phyloP scores from a whole-genome alignment of 2,888 invertebrate genomes.

The Drosophila emarginata region DNA sequence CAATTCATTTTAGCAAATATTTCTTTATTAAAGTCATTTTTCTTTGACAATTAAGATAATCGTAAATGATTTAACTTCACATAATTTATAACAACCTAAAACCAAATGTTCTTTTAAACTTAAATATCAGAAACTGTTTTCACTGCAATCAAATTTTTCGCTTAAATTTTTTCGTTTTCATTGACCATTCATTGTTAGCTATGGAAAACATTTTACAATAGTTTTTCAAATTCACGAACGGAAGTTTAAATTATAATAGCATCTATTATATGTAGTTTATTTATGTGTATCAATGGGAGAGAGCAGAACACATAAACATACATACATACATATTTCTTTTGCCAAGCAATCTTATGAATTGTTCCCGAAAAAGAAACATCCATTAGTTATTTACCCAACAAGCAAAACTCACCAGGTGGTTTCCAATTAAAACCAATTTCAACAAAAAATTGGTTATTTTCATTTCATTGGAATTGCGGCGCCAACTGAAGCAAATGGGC shows the following conservation, averaged over 20 bases:
- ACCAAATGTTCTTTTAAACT: too few relatives aligned
- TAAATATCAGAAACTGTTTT: too few relatives aligned
- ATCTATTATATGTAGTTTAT: neutral
- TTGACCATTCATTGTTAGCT: too few relatives aligned
- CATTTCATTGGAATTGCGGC: constrained; percentile 54
- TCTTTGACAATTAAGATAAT: too few relatives aligned
- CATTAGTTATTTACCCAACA: neutral
- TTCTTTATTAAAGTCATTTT: too few relatives aligned
- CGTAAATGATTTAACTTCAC: too few relatives aligned
- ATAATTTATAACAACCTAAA: too few relatives aligned
- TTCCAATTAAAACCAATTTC: constrained; percentile 32
- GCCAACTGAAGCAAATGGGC: constrained; percentile 47
- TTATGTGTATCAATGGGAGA: neutral
- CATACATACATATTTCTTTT: neutral
- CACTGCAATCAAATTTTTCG: too few relatives aligned
- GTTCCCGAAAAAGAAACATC: neutral
- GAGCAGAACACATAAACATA: neutral
- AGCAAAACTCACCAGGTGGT: constrained; percentile 24
- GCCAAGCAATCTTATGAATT: neutral
- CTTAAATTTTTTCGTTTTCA: too few relatives aligned
- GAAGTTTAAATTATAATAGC: neutral
- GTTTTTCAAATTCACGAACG: neutral
- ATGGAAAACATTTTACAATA: too few relatives aligned
- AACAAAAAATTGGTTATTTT: constrained; percentile 31
- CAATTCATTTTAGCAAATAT: too few relatives aligned